These are phyloP conservation scores for Stenurella melanura DNA, from an alignment of 2,888 invertebrate genomes.

Conservation along the genomic window DNA sequence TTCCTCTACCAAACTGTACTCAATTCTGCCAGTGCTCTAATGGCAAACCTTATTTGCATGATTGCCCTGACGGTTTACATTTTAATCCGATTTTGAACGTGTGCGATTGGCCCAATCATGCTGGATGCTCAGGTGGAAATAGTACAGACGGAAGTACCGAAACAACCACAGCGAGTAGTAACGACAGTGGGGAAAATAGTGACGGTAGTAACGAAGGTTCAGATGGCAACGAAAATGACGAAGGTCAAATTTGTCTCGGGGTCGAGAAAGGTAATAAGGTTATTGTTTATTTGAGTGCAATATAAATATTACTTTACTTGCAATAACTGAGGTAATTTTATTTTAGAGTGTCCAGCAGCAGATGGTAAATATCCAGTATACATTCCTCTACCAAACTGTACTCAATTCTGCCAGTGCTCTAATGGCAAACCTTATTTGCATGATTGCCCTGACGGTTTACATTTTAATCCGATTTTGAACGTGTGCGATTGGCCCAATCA, in stretches of 20 bases:
- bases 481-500: slow-evolving; percentile 43
- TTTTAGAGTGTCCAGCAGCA: slow-evolving; percentile 40
- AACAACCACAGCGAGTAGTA: slow-evolving; percentile 15
- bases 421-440: slow-evolving; percentile 46
- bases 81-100: slow-evolving; percentile 45
- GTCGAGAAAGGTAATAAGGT: background rate
- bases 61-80: slow-evolving; percentile 52
- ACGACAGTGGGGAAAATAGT: slow-evolving; percentile 10
- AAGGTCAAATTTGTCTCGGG: too few relatives aligned
- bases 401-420: slow-evolving; percentile 51
- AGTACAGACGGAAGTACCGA: slow-evolving; percentile 1
- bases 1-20: slow-evolving; percentile 20
- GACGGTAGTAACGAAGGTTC: slow-evolving; percentile 1
- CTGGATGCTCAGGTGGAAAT: slow-evolving; percentile 48
- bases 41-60: slow-evolving; percentile 49
- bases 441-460: slow-evolving; percentile 46
- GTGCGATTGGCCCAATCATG: slow-evolving; percentile 51
- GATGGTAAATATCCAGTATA: slow-evolving; percentile 47
- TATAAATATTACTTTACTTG: background rate
- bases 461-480: slow-evolving; percentile 49
- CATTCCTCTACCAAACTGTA: slow-evolving; percentile 43
- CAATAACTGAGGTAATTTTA: background rate
- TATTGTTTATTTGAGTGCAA: background rate
- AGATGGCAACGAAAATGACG: background rate
- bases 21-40: slow-evolving; percentile 54